phyloP scores from a whole-genome alignment of 2,888 invertebrate genomes.

The Petrolisthes manimaculis region DNA sequence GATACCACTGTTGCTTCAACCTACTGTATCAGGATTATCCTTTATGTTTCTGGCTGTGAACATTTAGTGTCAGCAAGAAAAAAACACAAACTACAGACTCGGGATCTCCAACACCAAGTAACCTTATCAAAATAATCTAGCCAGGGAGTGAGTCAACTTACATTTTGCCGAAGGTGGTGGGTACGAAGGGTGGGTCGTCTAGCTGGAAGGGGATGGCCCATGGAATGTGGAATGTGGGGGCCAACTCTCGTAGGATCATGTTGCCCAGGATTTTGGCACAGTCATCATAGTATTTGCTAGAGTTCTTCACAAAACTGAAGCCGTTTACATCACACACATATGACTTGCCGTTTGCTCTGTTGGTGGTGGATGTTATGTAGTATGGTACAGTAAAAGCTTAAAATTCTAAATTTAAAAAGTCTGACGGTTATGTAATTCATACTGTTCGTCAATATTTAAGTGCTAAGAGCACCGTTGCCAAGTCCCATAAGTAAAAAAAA shows the following conservation, averaged over 20 bases:
- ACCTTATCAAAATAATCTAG: too few species aligned
- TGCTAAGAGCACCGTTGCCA: too few species aligned
- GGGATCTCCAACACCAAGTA: too few species aligned
- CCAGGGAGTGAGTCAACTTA: constrained; percentile 68
- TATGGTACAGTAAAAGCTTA: neutral
- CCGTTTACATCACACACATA: constrained; percentile 99
- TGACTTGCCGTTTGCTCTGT: constrained; percentile 96
- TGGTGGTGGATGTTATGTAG: neutral
- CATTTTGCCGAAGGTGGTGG: constrained; percentile 99
- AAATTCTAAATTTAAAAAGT: neutral
- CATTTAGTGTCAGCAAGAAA: too few species aligned
- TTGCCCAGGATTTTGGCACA: constrained; percentile 98
- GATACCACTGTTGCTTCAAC: too few species aligned
- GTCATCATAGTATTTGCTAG: constrained; percentile 99
- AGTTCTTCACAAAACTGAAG: constrained; percentile 99
- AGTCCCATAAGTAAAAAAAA: too few species aligned
- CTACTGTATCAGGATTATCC: too few species aligned
- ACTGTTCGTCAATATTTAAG: too few species aligned
- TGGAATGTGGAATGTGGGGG: constrained; percentile 95
- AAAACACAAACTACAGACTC: too few species aligned
- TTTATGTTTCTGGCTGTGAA: too few species aligned
- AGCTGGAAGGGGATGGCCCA: constrained; percentile 97
- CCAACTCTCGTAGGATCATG: constrained; percentile 94
- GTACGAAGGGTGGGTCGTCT: constrained; percentile 98
- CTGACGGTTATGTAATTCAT: neutral